These are phyloP conservation scores for Phthorimaea operculella DNA, from an alignment of 1,140 invertebrate species.

Conservation along the genomic window DNA sequence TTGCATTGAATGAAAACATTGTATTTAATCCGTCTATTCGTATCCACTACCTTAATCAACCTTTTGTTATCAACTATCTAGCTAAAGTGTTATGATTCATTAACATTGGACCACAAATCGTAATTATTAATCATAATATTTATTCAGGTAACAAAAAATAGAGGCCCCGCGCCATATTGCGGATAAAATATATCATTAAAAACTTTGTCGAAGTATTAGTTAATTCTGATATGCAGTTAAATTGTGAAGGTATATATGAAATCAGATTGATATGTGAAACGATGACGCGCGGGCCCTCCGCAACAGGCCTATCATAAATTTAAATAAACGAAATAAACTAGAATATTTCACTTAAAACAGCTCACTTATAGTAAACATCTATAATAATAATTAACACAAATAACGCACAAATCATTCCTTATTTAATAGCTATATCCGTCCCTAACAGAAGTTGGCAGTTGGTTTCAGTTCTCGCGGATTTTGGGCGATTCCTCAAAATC, in stretches of 20 bases:
- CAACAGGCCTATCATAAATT: slow-evolving; percentile 52
- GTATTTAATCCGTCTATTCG: slow-evolving; percentile 9
- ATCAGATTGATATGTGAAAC: slow-evolving; percentile 38
- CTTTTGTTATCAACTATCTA: slow-evolving; percentile 54
- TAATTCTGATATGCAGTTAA: slow-evolving; percentile 32
- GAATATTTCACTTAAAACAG: slow-evolving; percentile 52
- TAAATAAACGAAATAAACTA: slow-evolving; percentile 65
- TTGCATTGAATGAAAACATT: slow-evolving; percentile 29
- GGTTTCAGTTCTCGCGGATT: slow-evolving; percentile 53
- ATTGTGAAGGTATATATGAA: slow-evolving; percentile 16
- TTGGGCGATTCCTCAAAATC: slow-evolving; percentile 29
- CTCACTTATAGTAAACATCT: slow-evolving; percentile 58
- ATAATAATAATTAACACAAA: slow-evolving; percentile 57
- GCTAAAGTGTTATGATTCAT: slow-evolving; percentile 63
- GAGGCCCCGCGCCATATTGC: slow-evolving; percentile 32
- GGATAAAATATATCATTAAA: slow-evolving; percentile 14
- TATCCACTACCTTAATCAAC: slow-evolving; percentile 41
- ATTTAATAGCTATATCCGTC: slow-evolving; percentile 41
- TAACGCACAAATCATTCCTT: slow-evolving; percentile 56
- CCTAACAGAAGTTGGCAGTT: slow-evolving; percentile 63
- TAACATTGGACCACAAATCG: slow-evolving; percentile 66
- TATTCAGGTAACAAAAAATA: slow-evolving; percentile 67
- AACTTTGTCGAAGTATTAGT: neutral
- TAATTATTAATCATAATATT: slow-evolving; percentile 66
- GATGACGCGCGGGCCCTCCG: slow-evolving; percentile 31